Percentiles rank a stretch among this genome's conserved stretches.
These are phyloP conservation scores for Alaudala cheleensis DNA, from an alignment of 2,113 vertebrate species.

Conservation along the genomic window DNA sequence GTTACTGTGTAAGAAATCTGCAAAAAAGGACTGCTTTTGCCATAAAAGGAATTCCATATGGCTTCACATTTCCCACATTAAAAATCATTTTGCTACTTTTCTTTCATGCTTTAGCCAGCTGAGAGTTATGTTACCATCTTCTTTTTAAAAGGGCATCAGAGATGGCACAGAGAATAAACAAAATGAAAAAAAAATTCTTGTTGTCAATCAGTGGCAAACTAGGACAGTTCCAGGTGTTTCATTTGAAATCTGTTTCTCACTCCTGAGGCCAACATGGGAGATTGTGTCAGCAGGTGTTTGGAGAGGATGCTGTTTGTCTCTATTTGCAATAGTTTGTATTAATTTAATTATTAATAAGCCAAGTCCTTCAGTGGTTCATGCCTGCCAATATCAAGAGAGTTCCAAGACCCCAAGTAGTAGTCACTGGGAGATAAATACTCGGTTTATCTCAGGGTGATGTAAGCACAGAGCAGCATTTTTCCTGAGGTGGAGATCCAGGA, in stretches of 20 bases:
- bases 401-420: not conserved
- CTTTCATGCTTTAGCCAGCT: not conserved
- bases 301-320: conserved; percentile 38
- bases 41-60: not conserved
- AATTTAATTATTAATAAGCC: conserved; percentile 47
- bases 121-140: not conserved
- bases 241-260: not conserved
- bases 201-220: not conserved
- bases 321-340: conserved; percentile 14
- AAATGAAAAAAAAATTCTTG: not conserved
- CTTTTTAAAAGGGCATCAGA: not conserved
- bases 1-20: not conserved
- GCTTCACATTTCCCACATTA: not conserved
- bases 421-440: conserved; percentile 3
- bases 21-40: not conserved
- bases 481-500: not conserved
- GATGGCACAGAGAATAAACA: not conserved
- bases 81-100: not conserved
- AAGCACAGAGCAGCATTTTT: not conserved
- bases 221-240: not conserved
- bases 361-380: not conserved
- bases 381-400: conserved; percentile 27
- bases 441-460: not conserved
- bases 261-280: not conserved
- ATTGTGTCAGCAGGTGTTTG: conserved; percentile 39